These are phyloP conservation scores for Thrips palmi DNA, from an alignment of 1,140 invertebrate genomes.

Conservation along the genomic window DNA sequence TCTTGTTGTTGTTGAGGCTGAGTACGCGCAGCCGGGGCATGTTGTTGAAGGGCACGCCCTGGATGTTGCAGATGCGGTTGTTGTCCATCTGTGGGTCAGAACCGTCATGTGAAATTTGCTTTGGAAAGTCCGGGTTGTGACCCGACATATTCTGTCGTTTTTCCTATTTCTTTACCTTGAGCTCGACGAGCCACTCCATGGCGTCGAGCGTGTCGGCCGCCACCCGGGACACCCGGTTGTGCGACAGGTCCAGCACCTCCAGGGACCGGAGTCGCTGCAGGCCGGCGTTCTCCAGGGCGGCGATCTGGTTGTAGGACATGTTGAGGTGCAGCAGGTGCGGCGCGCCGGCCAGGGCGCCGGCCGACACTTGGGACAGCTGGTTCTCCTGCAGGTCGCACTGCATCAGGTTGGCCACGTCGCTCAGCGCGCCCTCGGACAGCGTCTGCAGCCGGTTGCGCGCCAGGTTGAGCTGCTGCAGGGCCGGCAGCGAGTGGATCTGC, in stretches of 20 bases:
- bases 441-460: conserved; percentile 56
- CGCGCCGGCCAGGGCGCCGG: conserved; percentile 55
- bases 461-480: conserved; percentile 43
- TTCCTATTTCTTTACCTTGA: conserved; percentile 50
- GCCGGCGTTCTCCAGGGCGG: conserved; percentile 48
- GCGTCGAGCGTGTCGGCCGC: conserved; percentile 36
- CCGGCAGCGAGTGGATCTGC: conserved; percentile 33
- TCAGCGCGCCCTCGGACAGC: conserved; percentile 48
- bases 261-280: conserved; percentile 47
- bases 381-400: conserved; percentile 68
- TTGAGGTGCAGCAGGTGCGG: conserved; percentile 63
- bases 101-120: too few species aligned
- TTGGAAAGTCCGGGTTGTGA: too few species aligned
- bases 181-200: conserved; percentile 68
- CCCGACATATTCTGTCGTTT: conserved; percentile 49
- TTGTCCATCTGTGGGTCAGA: conserved; percentile 27
- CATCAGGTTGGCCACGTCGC: conserved; percentile 45
- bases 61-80: conserved; percentile 25
- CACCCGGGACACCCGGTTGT: conserved; percentile 53
- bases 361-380: conserved; percentile 43
- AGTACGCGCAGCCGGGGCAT: conserved; percentile 65
- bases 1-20: conserved; percentile 56
- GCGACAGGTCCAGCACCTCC: conserved; percentile 62
- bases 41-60: conserved; percentile 51
- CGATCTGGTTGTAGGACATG: conserved; percentile 57